Conservation (phyloP, 2,888 invertebrate species). For the Graphium colonna region DNA sequence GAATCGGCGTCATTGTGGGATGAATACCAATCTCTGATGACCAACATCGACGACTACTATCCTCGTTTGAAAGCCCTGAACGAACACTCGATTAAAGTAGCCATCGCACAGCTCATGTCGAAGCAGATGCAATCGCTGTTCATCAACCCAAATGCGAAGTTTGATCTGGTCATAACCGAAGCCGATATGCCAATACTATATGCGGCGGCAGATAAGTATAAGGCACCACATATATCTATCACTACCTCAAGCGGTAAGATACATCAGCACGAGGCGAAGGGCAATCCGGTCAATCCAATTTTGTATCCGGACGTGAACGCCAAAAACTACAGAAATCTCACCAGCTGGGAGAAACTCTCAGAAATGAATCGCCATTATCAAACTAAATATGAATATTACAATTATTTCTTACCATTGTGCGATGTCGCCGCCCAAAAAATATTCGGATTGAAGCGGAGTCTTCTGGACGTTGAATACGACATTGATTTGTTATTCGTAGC, state of each 20-base stretch:
- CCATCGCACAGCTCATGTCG: conserved; percentile 61
- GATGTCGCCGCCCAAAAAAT: conserved; percentile 62
- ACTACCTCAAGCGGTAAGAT: conserved; percentile 69
- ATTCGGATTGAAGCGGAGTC: conserved; percentile 51
- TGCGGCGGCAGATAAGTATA: conserved; percentile 75
- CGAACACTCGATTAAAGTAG: conserved; percentile 56
- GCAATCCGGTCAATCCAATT: conserved; percentile 73
- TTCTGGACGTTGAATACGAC: conserved; percentile 61
- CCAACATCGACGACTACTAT: conserved; percentile 61
- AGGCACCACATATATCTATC: conserved; percentile 75
- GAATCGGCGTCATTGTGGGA: conserved; percentile 61
- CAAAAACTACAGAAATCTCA: conserved; percentile 59
- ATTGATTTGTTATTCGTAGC: conserved; percentile 67
- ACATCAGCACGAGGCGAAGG: conserved; percentile 72
- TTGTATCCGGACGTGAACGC: conserved; percentile 73
- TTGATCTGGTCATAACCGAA: conserved; percentile 80
- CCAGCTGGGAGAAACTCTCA: conserved; percentile 55
- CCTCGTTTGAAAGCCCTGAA: conserved; percentile 49
- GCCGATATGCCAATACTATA: conserved; percentile 71
- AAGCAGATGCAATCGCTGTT: conserved; percentile 62
- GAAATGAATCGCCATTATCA: conserved; percentile 55
- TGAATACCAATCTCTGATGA: conserved; percentile 52
- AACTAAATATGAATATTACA: conserved; percentile 59
- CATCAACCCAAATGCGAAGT: conserved; percentile 64
- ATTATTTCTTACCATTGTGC: conserved; percentile 53